Evolutionary conservation across 2,113 vertebrate species (phyloP), one percentile per base, ranked within the genome.

Genomic region (Nicator chloris): DNA sequence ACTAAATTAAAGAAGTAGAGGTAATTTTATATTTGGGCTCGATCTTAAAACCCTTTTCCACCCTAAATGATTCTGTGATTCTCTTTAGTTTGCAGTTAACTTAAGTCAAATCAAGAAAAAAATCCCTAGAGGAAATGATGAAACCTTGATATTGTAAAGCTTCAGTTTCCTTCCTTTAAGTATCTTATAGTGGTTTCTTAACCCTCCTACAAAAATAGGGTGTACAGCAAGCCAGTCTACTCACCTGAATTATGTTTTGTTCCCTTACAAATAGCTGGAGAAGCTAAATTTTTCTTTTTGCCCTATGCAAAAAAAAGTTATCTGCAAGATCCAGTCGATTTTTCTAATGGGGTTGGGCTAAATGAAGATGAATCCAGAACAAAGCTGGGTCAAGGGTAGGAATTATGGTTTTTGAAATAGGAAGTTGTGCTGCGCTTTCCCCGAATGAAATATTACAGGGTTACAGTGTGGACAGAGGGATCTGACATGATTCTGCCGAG

Each of bases 401-500:
- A 86, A 78, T 95, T 80, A 50, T 0, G 20, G 3, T 63, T 75
- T 69, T 57, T 84, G 60, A 40, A 42, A 18, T 10, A 22, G 60
- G 40, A 86, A 82, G 73, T 10, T 17, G 30, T 6, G 42, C 72
- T 17, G 23, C 15, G 40, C 45, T 69, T 80, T 17, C 49, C 69
- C 44, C 10, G 37, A 71, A 94, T 94, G 94, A 95, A 95, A 92
- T 95, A 94, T 91, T 77, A 13, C 35, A 65, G 69, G 89, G 92
- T 92, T 90, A 75, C 44, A 13, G 85, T 70, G 95, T 61, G 97
- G 96, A 96, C 93, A 95, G 90, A 73, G 86, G 57, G 77, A 96
- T 75, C 77, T 93, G 97, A 96, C 96, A 96, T 88, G 94, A 96
- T 91, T 87, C 93, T 97, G 86, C 92, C 0, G 40, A 68, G 78